Evolutionary conservation across 2,113 vertebrate species (phyloP).

Genomic region (Diadophis punctatus): DNA sequence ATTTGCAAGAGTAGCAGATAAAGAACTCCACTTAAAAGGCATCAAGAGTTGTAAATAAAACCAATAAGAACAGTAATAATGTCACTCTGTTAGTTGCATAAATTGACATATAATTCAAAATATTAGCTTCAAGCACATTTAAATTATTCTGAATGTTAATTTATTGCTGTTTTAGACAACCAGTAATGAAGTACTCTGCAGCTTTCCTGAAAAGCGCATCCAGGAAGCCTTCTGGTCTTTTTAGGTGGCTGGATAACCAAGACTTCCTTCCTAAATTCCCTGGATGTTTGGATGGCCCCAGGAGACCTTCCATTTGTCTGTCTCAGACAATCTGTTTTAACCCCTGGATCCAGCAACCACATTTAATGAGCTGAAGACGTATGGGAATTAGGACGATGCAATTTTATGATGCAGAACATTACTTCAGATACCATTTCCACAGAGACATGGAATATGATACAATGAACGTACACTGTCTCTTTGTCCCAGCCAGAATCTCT

Average conservation of each 20-base stretch:
- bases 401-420: slow-evolving; percentile 34
- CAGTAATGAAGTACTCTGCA: background rate
- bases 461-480: slow-evolving; percentile 31
- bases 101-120: background rate
- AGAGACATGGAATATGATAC: slow-evolving; percentile 41
- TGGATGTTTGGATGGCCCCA: slow-evolving; percentile 11
- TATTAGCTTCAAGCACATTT: background rate
- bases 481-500: slow-evolving; percentile 25
- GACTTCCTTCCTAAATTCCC: background rate
- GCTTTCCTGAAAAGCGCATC: background rate
- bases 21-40: background rate
- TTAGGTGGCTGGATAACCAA: background rate
- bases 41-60: background rate
- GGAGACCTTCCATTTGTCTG: slow-evolving; percentile 16
- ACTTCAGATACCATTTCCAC: slow-evolving; percentile 41
- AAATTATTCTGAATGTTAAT: background rate
- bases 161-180: background rate
- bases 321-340: slow-evolving; percentile 34
- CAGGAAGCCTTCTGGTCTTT: background rate
- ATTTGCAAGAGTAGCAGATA: background rate
- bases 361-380: slow-evolving; percentile 32
- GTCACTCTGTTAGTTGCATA: background rate
- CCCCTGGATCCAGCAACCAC: background rate
- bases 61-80: background rate
- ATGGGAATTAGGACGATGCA: slow-evolving; percentile 38